Percentiles rank a stretch among this genome's conserved stretches.
phyloP scores from a whole-genome alignment of 2,797 vertebrate genomes.

The Arrhamphus sclerolepis region DNA sequence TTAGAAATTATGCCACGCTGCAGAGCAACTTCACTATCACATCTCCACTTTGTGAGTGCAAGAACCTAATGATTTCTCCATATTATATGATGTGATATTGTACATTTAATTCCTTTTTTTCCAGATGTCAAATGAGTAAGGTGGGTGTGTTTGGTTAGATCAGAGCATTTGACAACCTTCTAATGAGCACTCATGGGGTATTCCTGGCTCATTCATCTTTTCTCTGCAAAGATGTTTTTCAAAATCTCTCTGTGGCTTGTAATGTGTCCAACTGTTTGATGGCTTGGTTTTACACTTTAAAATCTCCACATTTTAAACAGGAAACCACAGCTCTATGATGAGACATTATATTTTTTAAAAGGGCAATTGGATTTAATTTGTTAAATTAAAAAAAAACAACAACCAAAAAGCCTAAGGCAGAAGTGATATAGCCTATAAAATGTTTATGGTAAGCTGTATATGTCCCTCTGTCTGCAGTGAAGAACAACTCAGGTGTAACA shows the following conservation, averaged over 20 bases:
- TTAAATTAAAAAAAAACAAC: background rate
- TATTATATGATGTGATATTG: no score
- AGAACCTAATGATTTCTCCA: no score
- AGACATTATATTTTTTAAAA: background rate
- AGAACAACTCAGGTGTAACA: slow-evolving; percentile 90
- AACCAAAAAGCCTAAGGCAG: background rate
- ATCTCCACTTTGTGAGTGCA: no score
- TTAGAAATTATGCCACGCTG: background rate
- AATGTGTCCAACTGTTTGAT: background rate
- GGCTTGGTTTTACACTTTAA: no score
- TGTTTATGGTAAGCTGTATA: no score
- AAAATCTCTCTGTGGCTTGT: background rate
- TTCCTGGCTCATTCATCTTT: background rate
- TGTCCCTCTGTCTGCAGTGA: slow-evolving; percentile 77
- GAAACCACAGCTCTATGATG: no score
- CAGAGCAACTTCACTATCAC: no score
- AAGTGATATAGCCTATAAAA: background rate
- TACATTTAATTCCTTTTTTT: background rate
- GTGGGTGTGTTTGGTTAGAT: no score
- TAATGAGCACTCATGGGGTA: background rate
- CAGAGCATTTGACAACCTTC: background rate
- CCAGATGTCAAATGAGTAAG: background rate
- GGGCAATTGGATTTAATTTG: no score
- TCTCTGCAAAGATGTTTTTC: background rate
- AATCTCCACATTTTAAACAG: no score